phyloP scores from a whole-genome alignment of 2,888 invertebrate species.

The Eremobia ochroleuca region DNA sequence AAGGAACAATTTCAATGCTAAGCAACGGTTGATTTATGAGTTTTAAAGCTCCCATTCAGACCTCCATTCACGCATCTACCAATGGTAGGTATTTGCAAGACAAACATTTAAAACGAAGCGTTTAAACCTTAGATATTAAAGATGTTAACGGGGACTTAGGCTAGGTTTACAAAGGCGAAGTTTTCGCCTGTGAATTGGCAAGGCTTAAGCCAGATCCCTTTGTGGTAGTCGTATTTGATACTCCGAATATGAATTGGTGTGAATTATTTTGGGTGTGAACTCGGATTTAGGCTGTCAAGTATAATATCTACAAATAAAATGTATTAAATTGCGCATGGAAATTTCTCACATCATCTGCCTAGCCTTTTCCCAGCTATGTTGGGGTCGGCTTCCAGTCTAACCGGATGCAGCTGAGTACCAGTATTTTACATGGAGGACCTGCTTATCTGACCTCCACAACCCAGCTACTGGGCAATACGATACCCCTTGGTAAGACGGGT shows the following conservation, averaged over 20 bases:
- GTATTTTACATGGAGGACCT: too few relatives aligned
- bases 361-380: too few relatives aligned
- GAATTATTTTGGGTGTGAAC: conserved; percentile 13
- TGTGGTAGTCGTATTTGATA: conserved; percentile 23
- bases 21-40: conserved; percentile 71
- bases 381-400: too few relatives aligned
- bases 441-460: too few relatives aligned
- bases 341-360: too few relatives aligned
- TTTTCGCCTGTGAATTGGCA: conserved; percentile 44
- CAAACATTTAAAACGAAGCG: conserved; percentile 72
- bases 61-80: conserved; percentile 71
- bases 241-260: conserved; percentile 33
- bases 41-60: conserved; percentile 64
- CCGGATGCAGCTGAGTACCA: too few relatives aligned
- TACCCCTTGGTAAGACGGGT: too few relatives aligned
- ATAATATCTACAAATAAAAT: background rate
- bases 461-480: too few relatives aligned
- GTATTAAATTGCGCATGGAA: background rate
- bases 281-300: conserved; percentile 1
- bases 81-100: conserved; percentile 76
- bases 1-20: conserved; percentile 67
- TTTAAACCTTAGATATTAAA: conserved; percentile 68
- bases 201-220: conserved; percentile 51
- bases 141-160: conserved; percentile 63
- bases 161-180: conserved; percentile 51